Evolutionary conservation across 2,797 vertebrate species (phyloP).

Genomic region (Todus mexicanus): DNA sequence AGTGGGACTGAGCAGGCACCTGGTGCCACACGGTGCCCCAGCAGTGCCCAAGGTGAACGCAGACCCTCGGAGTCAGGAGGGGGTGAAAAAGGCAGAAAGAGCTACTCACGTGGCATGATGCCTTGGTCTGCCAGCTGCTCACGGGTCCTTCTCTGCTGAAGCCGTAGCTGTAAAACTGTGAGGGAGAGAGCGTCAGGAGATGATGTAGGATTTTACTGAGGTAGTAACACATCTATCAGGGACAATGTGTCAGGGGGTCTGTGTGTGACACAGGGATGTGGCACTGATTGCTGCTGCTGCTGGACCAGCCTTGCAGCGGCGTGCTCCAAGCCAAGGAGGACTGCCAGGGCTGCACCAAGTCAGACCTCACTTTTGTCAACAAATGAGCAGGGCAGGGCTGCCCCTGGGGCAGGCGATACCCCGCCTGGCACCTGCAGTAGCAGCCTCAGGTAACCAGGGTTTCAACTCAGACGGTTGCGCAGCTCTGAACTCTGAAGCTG

Average conservation of each 20-base stretch:
- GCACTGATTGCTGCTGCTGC: not conserved
- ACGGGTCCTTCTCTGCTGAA: constrained; percentile 95
- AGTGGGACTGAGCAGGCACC: not conserved
- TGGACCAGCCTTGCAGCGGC: not conserved
- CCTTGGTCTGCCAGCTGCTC: constrained; percentile 94
- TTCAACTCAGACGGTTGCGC: not conserved
- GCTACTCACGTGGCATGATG: constrained; percentile 95
- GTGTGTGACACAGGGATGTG: not conserved
- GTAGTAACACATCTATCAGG: not conserved
- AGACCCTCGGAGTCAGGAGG: not conserved
- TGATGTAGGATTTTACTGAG: not conserved
- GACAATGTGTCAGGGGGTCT: not conserved
- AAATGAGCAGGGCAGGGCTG: not conserved
- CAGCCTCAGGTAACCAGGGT: not conserved
- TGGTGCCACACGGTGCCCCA: not conserved
- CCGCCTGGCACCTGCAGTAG: not conserved
- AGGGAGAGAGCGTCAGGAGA: constrained; percentile 45
- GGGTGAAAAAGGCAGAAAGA: not conserved
- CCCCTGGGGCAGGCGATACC: not conserved
- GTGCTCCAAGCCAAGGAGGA: not conserved
- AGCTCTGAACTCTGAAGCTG: not conserved
- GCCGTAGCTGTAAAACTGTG: constrained; percentile 95
- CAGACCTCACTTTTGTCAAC: not conserved
- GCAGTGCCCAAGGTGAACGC: not conserved
- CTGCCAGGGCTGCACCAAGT: not conserved